Conservation (phyloP, 2,797 vertebrate genomes). For the Lepus oiostolus region DNA sequence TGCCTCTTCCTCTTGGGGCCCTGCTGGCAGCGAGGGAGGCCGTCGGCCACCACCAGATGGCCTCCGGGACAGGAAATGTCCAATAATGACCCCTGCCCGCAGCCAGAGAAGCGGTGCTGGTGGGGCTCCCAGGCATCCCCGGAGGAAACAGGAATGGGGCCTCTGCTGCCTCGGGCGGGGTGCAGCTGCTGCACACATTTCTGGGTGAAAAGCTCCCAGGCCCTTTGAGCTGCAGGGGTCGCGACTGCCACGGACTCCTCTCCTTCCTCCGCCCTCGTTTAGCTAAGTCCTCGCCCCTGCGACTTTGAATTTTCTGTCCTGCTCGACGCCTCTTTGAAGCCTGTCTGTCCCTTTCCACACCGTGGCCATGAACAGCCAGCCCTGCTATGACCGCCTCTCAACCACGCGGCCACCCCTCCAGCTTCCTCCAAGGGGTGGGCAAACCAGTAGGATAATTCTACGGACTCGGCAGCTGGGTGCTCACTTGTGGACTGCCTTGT, state of each 20-base stretch:
- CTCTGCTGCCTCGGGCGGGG: background rate
- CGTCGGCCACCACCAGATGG: no score
- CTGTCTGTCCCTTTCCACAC: no score
- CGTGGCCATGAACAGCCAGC: background rate
- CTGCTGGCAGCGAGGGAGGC: no score
- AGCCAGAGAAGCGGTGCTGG: no score
- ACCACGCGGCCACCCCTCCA: rapidly evolving
- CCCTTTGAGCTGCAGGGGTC: background rate
- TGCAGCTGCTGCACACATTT: background rate
- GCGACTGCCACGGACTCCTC: no score
- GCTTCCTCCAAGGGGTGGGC: background rate
- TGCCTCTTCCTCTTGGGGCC: no score
- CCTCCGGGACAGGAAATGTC: no score
- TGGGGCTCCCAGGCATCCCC: constrained; percentile 67
- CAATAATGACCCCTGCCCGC: no score
- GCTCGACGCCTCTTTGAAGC: background rate
- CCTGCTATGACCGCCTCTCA: background rate
- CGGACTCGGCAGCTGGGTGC: no score
- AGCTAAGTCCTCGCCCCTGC: background rate
- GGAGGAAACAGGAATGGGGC: constrained; percentile 65
- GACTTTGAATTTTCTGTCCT: background rate
- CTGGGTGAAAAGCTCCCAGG: constrained; percentile 36
- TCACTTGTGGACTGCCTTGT: background rate
- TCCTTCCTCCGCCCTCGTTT: no score
- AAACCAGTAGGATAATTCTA: no score